Evolutionary conservation across 1,140 invertebrate species (phyloP).

Genomic region (Metopolophium dirhodum): DNA sequence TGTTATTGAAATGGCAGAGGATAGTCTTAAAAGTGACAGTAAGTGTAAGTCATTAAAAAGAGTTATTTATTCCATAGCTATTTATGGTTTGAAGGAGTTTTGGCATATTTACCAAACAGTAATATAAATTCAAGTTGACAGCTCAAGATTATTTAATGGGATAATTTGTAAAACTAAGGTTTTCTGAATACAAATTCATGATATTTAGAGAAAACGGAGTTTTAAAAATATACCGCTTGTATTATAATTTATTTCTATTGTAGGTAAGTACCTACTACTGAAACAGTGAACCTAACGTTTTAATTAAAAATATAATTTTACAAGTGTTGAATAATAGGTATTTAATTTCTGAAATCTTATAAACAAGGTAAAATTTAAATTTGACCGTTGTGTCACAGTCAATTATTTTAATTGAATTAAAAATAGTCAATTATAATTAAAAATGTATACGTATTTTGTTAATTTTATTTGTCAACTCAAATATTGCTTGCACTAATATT

Average conservation of each 20-base stretch:
- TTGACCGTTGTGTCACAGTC: neutral
- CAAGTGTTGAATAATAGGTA: neutral
- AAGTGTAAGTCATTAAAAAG: neutral
- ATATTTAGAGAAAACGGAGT: neutral
- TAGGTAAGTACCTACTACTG: neutral
- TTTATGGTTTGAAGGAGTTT: conserved; percentile 26
- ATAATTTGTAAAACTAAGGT: neutral
- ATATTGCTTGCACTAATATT: neutral
- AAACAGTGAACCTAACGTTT: neutral
- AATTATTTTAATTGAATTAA: too few relatives aligned
- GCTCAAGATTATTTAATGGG: neutral
- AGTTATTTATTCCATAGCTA: neutral
- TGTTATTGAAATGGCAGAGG: neutral
- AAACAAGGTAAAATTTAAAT: neutral
- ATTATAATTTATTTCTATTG: neutral
- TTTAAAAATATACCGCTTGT: conserved; percentile 3
- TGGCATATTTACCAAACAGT: neutral
- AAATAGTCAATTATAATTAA: too few relatives aligned
- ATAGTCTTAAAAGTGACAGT: neutral
- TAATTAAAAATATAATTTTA: neutral
- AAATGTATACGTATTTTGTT: neutral
- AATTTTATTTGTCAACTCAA: neutral
- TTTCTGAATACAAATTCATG: neutral
- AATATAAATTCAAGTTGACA: conserved; percentile 26
- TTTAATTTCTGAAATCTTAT: neutral